phyloP scores from a whole-genome alignment of 2,113 vertebrate species.

The Turdus rufiventris region DNA sequence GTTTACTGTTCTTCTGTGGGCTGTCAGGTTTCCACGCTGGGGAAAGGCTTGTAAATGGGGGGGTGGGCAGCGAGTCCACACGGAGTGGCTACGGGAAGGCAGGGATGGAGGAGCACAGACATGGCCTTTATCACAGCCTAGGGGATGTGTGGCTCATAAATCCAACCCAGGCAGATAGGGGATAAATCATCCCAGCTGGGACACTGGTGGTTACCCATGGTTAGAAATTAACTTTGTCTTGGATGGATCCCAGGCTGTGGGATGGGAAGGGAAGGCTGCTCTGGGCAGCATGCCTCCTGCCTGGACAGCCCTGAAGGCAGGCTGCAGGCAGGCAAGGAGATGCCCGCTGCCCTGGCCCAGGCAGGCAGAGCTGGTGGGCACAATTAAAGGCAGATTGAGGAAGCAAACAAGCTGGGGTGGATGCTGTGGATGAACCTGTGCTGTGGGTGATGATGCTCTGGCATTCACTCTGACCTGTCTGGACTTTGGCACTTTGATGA shows the following conservation, averaged over 20 bases:
- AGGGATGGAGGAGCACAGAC: slow-evolving; percentile 66
- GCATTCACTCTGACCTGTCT: neutral
- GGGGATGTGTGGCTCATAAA: slow-evolving; percentile 72
- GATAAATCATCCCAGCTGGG: slow-evolving; percentile 78
- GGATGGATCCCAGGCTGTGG: slow-evolving; percentile 76
- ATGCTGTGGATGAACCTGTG: neutral
- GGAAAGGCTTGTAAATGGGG: slow-evolving; percentile 63
- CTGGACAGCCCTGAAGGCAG: neutral
- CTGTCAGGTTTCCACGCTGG: slow-evolving; percentile 76
- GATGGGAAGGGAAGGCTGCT: slow-evolving; percentile 67
- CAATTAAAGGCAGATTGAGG: neutral
- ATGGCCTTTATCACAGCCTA: slow-evolving; percentile 74
- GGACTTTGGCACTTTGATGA: fast-evolving
- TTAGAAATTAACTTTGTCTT: slow-evolving; percentile 81
- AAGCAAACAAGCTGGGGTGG: neutral
- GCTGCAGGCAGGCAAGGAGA: neutral
- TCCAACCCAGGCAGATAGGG: slow-evolving; percentile 72
- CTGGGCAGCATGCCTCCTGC: neutral
- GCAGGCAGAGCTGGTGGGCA: neutral
- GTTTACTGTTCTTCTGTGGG: slow-evolving; percentile 84
- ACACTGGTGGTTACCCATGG: slow-evolving; percentile 78
- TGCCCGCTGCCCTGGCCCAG: neutral
- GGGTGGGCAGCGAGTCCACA: neutral
- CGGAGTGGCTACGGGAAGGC: neutral
- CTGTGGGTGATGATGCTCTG: neutral